These are phyloP conservation scores for Brachyrhaphis roseni DNA, from an alignment of 2,797 vertebrate genomes.

Conservation along the genomic window DNA sequence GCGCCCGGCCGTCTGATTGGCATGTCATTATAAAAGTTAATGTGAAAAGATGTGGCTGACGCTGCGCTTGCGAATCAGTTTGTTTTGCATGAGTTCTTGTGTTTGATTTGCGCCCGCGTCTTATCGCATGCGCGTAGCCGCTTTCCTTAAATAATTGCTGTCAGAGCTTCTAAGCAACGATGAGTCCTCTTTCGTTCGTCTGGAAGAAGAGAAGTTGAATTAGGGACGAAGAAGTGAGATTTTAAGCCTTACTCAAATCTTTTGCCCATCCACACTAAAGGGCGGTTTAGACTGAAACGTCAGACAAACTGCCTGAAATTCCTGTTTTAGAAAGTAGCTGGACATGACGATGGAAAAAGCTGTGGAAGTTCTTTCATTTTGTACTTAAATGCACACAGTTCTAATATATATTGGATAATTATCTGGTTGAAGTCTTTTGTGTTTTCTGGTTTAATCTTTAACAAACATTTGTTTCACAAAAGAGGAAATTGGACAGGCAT, in stretches of 20 bases:
- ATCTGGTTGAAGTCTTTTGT: neutral
- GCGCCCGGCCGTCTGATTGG: conserved; percentile 46
- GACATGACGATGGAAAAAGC: neutral
- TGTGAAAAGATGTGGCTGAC: conserved; percentile 16
- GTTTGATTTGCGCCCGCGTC: neutral
- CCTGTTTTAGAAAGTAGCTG: neutral
- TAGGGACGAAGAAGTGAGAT: neutral
- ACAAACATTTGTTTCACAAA: neutral
- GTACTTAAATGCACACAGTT: neutral
- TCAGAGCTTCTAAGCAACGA: neutral
- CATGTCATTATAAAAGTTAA: conserved; percentile 55
- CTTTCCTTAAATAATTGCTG: neutral
- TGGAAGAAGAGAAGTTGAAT: neutral
- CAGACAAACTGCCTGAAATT: neutral
- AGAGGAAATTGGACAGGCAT: neutral
- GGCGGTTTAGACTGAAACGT: neutral
- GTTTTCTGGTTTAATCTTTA: neutral
- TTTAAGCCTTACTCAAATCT: neutral
- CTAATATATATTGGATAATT: neutral
- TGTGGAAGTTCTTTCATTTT: neutral
- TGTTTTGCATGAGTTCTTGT: conserved; percentile 2
- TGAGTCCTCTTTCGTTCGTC: too few relatives aligned
- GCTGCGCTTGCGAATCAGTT: conserved; percentile 14
- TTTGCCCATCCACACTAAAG: neutral
- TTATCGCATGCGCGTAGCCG: neutral